A percentile compares a stretch with the other conserved stretches of the same genome.
phyloP scores from a whole-genome alignment of 2,113 vertebrate genomes.

The Mustelus asterias region DNA sequence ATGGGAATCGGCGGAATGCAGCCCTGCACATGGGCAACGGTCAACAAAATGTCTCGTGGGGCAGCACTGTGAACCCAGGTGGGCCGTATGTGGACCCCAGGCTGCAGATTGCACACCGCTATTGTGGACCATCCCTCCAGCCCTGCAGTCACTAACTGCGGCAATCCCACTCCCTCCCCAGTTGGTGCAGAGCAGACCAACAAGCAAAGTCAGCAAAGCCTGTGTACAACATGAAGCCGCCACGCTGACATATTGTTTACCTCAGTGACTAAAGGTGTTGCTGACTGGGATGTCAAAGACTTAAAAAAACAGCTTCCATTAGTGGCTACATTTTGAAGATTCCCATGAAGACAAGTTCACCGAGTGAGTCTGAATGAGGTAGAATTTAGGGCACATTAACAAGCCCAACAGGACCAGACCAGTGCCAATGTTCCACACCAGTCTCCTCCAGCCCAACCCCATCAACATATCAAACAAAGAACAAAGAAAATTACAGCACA shows the following conservation, averaged over 20 bases:
- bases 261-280: background rate
- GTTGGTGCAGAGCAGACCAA: too few species aligned
- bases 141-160: background rate
- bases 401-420: too few species aligned
- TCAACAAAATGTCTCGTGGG: too few species aligned
- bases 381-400: too few species aligned
- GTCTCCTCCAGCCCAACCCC: background rate
- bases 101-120: too few species aligned
- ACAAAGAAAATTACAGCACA: too few species aligned
- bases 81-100: too few species aligned
- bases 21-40: too few species aligned
- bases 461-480: background rate
- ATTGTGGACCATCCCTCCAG: background rate
- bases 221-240: background rate
- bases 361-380: background rate
- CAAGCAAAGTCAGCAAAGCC: too few species aligned
- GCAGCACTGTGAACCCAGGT: too few species aligned
- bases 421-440: background rate
- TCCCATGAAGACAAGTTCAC: background rate
- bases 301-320: background rate
- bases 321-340: background rate
- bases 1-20: too few species aligned
- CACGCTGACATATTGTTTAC: background rate
- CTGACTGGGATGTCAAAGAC: background rate
- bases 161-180: too few species aligned